Evolutionary conservation across 2,888 invertebrate genomes (phyloP).

Genomic region (Hyles lineata): DNA sequence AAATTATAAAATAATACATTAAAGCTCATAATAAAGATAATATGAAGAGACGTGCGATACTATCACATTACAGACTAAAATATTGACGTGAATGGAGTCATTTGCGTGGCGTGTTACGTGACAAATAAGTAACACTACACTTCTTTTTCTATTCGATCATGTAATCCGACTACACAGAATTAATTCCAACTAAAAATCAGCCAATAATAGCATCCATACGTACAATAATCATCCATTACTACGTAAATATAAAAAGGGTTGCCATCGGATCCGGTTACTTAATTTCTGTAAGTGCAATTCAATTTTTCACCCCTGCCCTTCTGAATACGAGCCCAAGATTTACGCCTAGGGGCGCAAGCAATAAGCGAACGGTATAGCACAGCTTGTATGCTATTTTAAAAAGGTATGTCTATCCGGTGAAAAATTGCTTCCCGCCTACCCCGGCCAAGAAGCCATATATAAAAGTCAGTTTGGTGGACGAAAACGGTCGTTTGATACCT

Average conservation of each 20-base stretch:
- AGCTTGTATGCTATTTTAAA: constrained; percentile 78
- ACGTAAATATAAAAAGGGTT: constrained; percentile 10
- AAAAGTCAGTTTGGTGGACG: constrained; percentile 71
- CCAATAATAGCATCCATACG: neutral
- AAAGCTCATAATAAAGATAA: neutral
- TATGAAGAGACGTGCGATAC: neutral
- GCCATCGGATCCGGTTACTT: constrained; percentile 48
- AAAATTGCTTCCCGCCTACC: constrained; percentile 74
- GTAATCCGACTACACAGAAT: too few species aligned
- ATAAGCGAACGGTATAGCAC: constrained; percentile 62
- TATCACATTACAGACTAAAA: neutral
- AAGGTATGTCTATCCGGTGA: constrained; percentile 76
- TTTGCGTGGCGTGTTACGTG: too few species aligned
- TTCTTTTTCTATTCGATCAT: too few species aligned
- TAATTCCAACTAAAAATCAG: neutral
- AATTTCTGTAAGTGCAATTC: constrained; percentile 80
- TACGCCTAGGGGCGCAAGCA: constrained; percentile 73
- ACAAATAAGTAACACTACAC: too few species aligned
- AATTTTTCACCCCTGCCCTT: constrained; percentile 71
- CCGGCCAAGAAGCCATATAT: constrained; percentile 68
- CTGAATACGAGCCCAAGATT: constrained; percentile 70
- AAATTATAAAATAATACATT: too few species aligned
- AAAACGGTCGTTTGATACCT: constrained; percentile 71
- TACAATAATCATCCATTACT: neutral
- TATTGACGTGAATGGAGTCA: too few species aligned